Percentiles rank a stretch among this genome's conserved stretches.
These are phyloP conservation scores for Porites evermanni DNA, from an alignment of 92 coral and sea anemone genomes.

Conservation along the genomic window DNA sequence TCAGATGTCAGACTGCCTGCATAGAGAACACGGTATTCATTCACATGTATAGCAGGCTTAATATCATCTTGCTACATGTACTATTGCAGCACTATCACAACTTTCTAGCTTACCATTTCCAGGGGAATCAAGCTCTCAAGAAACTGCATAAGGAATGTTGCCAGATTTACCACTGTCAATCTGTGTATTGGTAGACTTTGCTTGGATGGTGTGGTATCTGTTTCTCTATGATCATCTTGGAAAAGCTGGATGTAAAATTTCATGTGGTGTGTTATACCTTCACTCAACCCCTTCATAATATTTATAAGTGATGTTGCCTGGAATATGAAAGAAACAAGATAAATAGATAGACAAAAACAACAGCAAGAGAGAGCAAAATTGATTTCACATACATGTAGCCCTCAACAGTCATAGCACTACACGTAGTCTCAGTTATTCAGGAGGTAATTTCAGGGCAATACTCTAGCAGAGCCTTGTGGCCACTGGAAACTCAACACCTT, in stretches of 20 bases:
- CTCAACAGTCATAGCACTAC: background rate
- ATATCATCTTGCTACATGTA: too few species aligned
- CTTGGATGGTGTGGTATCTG: background rate
- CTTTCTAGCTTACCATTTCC: constrained; percentile 65
- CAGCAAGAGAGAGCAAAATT: too few species aligned
- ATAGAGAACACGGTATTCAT: too few species aligned
- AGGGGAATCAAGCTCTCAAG: constrained; percentile 74
- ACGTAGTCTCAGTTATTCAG: too few species aligned
- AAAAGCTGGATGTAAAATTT: constrained; percentile 28
- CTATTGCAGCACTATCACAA: background rate
- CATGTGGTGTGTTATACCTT: constrained; percentile 75
- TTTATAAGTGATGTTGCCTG: constrained; percentile 69
- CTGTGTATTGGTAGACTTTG: constrained; percentile 68
- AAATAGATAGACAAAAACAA: background rate
- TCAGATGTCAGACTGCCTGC: too few species aligned
- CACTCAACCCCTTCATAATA: constrained; percentile 73
- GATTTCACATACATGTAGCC: background rate
- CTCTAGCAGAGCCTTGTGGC: too few species aligned
- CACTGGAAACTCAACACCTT: too few species aligned
- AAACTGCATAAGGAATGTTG: constrained; percentile 77
- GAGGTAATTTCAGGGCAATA: too few species aligned
- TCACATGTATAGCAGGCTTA: too few species aligned
- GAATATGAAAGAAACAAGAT: background rate
- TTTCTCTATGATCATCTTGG: constrained; percentile 14
- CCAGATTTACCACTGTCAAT: constrained; percentile 74